phyloP scores from a whole-genome alignment of 2,797 vertebrate species.

The Notolabrus celidotus region DNA sequence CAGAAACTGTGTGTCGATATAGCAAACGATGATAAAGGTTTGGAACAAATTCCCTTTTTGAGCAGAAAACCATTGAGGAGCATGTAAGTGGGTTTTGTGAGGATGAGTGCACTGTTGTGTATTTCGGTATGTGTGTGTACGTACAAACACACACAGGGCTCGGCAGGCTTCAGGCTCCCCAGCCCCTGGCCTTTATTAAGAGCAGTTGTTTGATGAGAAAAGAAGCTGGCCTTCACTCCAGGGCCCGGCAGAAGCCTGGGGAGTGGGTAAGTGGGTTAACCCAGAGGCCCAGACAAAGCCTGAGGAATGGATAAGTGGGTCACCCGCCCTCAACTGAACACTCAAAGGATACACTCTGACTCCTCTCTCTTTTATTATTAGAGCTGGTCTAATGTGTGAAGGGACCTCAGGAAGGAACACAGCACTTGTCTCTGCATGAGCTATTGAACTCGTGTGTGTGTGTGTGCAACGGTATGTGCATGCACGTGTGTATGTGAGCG shows the following conservation, averaged over 20 bases:
- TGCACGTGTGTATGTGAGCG: conserved; percentile 22
- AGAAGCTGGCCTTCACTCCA: conserved; percentile 83
- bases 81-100: conserved; percentile 62
- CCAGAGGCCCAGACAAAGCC: conserved; percentile 85
- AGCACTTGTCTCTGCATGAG: conserved; percentile 68
- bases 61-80: conserved; percentile 56
- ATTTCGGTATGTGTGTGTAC: conserved; percentile 30
- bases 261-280: conserved; percentile 86
- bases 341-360: conserved; percentile 83
- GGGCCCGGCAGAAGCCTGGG: conserved; percentile 81
- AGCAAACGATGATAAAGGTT: conserved; percentile 60
- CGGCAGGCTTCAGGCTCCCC: conserved; percentile 62
- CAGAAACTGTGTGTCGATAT: conserved; percentile 25
- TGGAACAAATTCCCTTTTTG: conserved; percentile 58
- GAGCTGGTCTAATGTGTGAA: conserved; percentile 81
- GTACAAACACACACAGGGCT: conserved; percentile 42
- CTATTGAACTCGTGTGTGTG: conserved; percentile 46
- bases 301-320: conserved; percentile 85
- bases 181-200: conserved; percentile 82
- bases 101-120: conserved; percentile 52
- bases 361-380: conserved; percentile 84
- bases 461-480: conserved; percentile 11
- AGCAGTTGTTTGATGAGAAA: conserved; percentile 84
- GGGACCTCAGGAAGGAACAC: conserved; percentile 79
- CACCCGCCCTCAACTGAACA: conserved; percentile 81